A percentile compares a stretch with the other conserved stretches of the same genome.
Evolutionary conservation across 2,113 vertebrate species (phyloP).

Genomic region (Cynopterus brachyotis): DNA sequence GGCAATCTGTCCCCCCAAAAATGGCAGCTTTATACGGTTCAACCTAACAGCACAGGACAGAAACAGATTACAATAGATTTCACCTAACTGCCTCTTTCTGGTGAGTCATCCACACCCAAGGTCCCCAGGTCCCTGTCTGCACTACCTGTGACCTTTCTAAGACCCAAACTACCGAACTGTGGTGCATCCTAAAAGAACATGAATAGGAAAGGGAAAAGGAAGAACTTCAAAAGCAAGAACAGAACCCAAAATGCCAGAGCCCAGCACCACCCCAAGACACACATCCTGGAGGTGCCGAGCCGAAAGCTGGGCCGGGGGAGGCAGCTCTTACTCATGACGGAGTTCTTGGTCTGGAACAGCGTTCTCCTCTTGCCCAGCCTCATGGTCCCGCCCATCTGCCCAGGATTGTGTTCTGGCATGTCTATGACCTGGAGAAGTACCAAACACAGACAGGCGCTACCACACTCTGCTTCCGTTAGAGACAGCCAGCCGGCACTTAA

Average conservation of each 20-base stretch:
- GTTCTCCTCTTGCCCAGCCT: slow-evolving; percentile 96
- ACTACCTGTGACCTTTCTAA: neutral
- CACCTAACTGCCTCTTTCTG: neutral
- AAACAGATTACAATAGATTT: neutral
- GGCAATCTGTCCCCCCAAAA: too few species aligned
- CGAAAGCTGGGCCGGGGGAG: neutral
- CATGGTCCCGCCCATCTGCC: slow-evolving; percentile 98
- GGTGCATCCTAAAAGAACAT: neutral
- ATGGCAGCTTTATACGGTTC: neutral
- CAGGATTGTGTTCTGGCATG: slow-evolving; percentile 98
- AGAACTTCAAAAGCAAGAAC: neutral
- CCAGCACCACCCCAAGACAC: neutral
- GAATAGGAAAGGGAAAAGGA: neutral
- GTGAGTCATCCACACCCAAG: neutral
- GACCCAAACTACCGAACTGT: neutral
- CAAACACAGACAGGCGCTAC: neutral
- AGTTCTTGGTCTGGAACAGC: slow-evolving; percentile 92
- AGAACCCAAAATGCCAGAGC: neutral
- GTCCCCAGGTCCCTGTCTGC: neutral
- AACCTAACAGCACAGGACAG: neutral
- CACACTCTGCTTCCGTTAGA: neutral
- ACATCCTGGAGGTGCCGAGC: neutral
- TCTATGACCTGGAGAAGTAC: slow-evolving; percentile 91
- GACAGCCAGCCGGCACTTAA: rapidly evolving
- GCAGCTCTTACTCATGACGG: slow-evolving; percentile 89